Conservation (phyloP, 2,113 vertebrate genomes). For the Colius striatus region DNA sequence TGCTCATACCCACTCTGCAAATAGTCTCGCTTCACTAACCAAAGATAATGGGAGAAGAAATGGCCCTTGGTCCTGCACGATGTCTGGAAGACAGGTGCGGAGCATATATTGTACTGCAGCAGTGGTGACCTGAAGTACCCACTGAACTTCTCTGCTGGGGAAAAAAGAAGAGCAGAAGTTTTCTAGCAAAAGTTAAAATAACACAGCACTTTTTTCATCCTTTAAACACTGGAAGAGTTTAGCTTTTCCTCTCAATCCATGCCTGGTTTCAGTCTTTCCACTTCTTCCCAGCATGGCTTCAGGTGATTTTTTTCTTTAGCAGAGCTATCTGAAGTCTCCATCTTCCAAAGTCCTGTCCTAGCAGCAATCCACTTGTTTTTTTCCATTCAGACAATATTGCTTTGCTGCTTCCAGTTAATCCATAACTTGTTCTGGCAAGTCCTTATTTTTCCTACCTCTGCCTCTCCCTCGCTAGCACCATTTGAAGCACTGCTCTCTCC, state of each 20-base stretch:
- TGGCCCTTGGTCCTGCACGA: background rate
- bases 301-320: background rate
- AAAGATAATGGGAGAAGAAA: constrained; percentile 38
- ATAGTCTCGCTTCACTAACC: constrained; percentile 35
- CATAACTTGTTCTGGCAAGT: background rate
- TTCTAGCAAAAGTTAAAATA: background rate
- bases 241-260: background rate
- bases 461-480: background rate
- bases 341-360: background rate
- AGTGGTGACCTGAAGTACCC: background rate
- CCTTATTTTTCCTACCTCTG: background rate
- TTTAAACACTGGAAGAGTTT: background rate
- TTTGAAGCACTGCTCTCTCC: background rate
- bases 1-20: background rate
- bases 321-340: background rate
- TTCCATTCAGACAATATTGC: background rate
- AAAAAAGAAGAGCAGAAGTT: background rate
- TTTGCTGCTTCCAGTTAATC: background rate
- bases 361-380: background rate
- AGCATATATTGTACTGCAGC: background rate
- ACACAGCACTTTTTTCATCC: background rate
- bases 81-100: background rate
- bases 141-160: background rate
- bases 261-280: background rate
- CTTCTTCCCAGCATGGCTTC: background rate